Evolutionary conservation across 2,797 vertebrate genomes (phyloP).

Genomic region (Dicrostonyx torquatus): DNA sequence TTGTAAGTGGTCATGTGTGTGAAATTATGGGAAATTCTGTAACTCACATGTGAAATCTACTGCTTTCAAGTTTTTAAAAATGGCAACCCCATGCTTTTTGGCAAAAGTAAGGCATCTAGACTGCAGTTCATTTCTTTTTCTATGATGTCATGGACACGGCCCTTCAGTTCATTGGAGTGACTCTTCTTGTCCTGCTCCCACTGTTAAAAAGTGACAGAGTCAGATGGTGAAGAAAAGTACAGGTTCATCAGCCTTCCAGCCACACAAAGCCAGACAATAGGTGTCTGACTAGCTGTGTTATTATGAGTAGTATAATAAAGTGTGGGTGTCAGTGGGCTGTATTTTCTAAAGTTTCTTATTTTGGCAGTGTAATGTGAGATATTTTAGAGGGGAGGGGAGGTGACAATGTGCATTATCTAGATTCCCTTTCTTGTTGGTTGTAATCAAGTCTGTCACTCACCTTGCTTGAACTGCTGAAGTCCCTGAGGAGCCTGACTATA

Average conservation of each 20-base stretch:
- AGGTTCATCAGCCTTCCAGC: not conserved
- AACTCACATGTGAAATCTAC: not conserved
- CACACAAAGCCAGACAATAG: not conserved
- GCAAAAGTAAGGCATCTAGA: not conserved
- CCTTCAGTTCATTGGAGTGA: not conserved
- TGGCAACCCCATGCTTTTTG: not conserved
- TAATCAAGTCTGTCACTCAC: conserved; percentile 41
- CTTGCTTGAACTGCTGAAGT: conserved; percentile 60
- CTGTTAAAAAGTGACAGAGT: not conserved
- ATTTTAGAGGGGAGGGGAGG: not conserved
- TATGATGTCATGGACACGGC: not conserved
- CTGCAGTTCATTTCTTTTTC: not conserved
- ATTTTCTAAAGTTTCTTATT: conserved; percentile 50
- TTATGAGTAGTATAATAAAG: not conserved
- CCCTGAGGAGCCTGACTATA: not conserved
- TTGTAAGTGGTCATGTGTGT: not conserved
- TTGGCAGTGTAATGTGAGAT: conserved; percentile 32
- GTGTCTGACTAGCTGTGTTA: conserved; percentile 23
- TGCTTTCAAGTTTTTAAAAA: conserved; percentile 22
- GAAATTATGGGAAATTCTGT: not conserved
- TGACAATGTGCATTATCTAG: not conserved
- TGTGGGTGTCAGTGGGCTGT: conserved; percentile 6
- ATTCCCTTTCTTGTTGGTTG: not conserved
- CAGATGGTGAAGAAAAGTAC: not conserved
- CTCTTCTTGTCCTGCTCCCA: not conserved